Evolutionary conservation across 1,140 invertebrate species (phyloP).

Genomic region (Apis laboriosa): DNA sequence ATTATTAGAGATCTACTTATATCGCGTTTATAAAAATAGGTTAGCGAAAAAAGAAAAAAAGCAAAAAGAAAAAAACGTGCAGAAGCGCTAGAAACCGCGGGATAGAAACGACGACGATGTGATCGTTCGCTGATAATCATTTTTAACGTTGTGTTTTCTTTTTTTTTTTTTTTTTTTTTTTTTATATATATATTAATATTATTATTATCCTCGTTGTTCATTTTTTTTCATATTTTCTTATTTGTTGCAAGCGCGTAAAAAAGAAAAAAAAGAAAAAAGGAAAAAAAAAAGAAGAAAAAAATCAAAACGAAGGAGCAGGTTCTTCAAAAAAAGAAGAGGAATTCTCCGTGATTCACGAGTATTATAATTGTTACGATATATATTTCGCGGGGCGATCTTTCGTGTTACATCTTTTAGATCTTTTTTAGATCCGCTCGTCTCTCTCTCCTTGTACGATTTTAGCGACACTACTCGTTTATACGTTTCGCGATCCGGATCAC

Average conservation of each 20-base stretch:
- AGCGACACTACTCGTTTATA: background rate
- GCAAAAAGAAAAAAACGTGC: conserved; percentile 42
- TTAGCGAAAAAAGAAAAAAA: conserved; percentile 35
- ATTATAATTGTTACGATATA: conserved; percentile 14
- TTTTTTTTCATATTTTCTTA: conserved; percentile 34
- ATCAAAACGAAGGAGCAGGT: background rate
- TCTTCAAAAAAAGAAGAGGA: background rate
- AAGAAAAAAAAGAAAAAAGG: background rate
- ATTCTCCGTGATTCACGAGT: background rate
- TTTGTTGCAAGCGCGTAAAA: conserved; percentile 24
- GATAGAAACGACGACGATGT: conserved; percentile 49
- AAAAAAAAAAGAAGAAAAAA: background rate
- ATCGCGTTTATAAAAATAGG: conserved; percentile 52
- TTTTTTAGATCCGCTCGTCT: background rate
- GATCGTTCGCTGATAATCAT: conserved; percentile 51
- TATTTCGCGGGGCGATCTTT: background rate
- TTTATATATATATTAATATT: background rate
- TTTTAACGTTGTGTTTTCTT: conserved; percentile 37
- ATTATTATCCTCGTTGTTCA: conserved; percentile 45
- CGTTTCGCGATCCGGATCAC: background rate
- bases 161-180: background rate
- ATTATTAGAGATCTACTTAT: conserved; percentile 72
- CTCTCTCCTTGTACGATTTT: background rate
- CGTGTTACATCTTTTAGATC: background rate
- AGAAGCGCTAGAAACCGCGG: conserved; percentile 25